Evolutionary conservation across 2,888 invertebrate species (phyloP).

Genomic region (Terebella lapidaria): DNA sequence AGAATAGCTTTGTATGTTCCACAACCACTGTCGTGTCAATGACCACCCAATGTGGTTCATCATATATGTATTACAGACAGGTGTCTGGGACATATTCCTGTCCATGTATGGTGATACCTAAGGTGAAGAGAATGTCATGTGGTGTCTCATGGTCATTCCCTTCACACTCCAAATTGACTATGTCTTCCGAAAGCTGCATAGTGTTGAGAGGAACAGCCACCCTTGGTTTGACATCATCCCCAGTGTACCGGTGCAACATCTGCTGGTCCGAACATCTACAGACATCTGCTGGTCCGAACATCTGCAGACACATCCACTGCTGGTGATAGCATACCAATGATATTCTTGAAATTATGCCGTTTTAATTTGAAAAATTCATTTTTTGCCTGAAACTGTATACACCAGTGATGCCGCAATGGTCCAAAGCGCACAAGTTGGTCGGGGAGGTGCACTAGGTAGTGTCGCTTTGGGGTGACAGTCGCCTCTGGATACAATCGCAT

Average conservation of each 20-base stretch:
- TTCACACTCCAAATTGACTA: too few relatives aligned
- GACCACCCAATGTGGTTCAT: too few relatives aligned
- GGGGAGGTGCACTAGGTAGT: constrained; percentile 23
- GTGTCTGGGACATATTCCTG: background rate
- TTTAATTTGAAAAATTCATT: constrained; percentile 21
- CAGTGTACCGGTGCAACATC: background rate
- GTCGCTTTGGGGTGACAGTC: constrained; percentile 21
- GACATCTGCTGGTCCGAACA: too few relatives aligned
- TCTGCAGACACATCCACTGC: background rate
- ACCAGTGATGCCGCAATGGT: constrained; percentile 24
- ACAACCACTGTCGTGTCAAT: too few relatives aligned
- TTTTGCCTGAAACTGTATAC: constrained; percentile 26
- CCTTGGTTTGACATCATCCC: background rate
- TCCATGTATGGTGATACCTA: background rate
- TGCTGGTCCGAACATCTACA: too few relatives aligned
- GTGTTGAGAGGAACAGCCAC: background rate
- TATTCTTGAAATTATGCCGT: constrained; percentile 21
- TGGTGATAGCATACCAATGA: background rate
- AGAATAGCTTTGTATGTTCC: too few relatives aligned
- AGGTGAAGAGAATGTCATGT: too few relatives aligned
- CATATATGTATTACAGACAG: too few relatives aligned
- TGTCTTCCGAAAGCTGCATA: too few relatives aligned
- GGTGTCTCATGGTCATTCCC: too few relatives aligned
- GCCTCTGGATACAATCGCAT: constrained; percentile 12
- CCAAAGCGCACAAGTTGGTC: constrained; percentile 23